These are phyloP conservation scores for Pseudorectes ferrugineus DNA, from an alignment of 2,113 vertebrate species.

Conservation along the genomic window DNA sequence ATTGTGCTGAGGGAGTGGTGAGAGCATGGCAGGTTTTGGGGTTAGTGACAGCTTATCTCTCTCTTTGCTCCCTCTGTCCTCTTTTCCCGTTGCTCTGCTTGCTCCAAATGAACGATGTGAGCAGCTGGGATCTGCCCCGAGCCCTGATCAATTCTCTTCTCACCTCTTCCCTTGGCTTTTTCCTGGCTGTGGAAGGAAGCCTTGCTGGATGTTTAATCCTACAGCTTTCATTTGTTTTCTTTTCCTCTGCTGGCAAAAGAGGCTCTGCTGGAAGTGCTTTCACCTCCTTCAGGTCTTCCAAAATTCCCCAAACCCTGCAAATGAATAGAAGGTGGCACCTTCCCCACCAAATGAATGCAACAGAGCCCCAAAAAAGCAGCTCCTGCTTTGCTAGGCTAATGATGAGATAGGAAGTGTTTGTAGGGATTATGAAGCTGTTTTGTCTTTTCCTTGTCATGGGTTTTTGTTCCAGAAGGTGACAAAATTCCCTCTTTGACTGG, in stretches of 20 bases:
- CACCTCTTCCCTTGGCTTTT: neutral
- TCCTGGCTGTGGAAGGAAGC: neutral
- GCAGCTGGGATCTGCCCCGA: neutral
- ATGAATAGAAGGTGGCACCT: neutral
- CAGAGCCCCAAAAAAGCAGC: neutral
- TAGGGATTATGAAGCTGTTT: neutral
- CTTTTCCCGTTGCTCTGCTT: neutral
- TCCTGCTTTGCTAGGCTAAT: neutral
- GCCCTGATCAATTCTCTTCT: neutral
- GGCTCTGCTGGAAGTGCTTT: neutral
- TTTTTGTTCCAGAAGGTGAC: neutral
- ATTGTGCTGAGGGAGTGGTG: neutral
- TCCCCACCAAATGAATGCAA: neutral
- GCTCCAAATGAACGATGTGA: neutral
- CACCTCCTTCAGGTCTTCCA: neutral
- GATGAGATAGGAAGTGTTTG: neutral
- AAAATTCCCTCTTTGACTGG: neutral
- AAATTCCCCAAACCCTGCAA: neutral
- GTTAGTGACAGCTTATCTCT: neutral
- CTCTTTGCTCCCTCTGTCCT: neutral
- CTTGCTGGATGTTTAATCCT: neutral
- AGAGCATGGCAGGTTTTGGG: neutral
- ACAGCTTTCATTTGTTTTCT: neutral
- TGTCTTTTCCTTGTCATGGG: neutral
- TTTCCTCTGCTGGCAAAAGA: neutral